phyloP scores from a whole-genome alignment of 2,113 vertebrate genomes.

The Tetraodon nigroviridis region DNA sequence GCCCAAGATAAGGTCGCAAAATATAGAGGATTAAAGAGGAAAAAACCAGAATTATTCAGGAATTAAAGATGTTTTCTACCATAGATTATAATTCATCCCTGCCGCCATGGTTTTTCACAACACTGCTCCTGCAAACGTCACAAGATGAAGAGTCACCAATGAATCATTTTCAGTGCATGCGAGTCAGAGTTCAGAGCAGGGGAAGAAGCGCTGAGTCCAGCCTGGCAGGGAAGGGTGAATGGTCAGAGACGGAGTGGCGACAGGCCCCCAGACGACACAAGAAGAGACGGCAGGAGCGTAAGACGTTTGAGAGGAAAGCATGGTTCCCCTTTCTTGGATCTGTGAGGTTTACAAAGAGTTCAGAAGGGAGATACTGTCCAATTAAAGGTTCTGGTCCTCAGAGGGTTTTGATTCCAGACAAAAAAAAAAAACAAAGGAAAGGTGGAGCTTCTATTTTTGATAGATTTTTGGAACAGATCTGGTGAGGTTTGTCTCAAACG shows the following conservation, averaged over 20 bases:
- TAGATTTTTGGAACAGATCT: no score
- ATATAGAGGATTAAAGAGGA: no score
- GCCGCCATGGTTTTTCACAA: background rate
- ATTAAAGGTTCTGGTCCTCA: background rate
- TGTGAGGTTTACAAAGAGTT: slow-evolving; percentile 53
- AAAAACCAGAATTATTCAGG: no score
- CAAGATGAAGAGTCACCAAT: background rate
- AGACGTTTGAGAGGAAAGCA: slow-evolving; percentile 30
- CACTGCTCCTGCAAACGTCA: background rate
- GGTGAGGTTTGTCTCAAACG: no score
- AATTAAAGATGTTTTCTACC: background rate
- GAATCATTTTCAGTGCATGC: slow-evolving; percentile 28
- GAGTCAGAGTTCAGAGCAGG: slow-evolving; percentile 45
- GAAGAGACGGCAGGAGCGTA: slow-evolving; percentile 37
- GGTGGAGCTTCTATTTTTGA: slow-evolving; percentile 9
- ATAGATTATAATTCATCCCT: background rate
- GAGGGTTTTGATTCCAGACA: no score
- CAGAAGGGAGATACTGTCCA: slow-evolving; percentile 31
- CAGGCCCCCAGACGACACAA: no score
- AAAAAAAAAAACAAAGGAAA: background rate
- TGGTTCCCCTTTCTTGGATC: slow-evolving; percentile 51
- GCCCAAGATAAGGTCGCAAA: background rate
- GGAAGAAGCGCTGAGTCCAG: slow-evolving; percentile 19
- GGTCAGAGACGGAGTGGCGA: no score
- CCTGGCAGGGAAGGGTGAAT: no score